Evolutionary conservation across 1,140 invertebrate species (phyloP), one percentile per base, ranked within the genome.

Genomic region (Pentalonia nigronervosa): DNA sequence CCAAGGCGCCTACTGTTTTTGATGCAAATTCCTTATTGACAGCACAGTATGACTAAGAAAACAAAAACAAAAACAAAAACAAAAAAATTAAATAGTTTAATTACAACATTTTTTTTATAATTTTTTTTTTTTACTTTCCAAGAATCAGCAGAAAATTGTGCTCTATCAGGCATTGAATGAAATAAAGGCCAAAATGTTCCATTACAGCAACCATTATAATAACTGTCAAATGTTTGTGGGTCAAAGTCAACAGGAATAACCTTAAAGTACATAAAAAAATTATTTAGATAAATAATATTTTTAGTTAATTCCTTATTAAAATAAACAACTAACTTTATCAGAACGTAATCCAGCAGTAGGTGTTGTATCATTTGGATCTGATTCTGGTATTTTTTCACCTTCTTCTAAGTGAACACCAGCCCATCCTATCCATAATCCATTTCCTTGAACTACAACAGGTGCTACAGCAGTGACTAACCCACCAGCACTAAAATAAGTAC

Each of bases 121-220:
- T 30, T 21, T 25, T 48, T 53, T 53, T 53, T 53, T 56, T 90
- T 94, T 94, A 95, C 95, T 94, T 96, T 96, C 98, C 98, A 98
- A 94, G 98, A 97, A 84, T 98, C 97, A 0, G 96, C 96, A 89
- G 97, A 97, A 95, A 98, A 98, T 45, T 97, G 97, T 23, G 97
- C 97, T 94, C 97, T 95, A 94, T 97, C 98, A 0, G 98, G 98
- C 98, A 98, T 98, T 9, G 98, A 98, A 95, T 98, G 98, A 94
- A 98, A 98, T 4, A 98, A 95, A 0, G 98, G 98, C 98, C 98
- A 98, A 94, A 98, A 98, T 2, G 97, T 98, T 20, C 97, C 98
- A 95, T 99, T 99, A 95, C 98, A 98, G 95, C 98, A 98, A 7
- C 98, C 98, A 95, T 98, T 98, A 95, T 98, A 98, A 95, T 98